Evolutionary conservation across 2,113 vertebrate species (phyloP).

Genomic region (Cephalophus harveyi): DNA sequence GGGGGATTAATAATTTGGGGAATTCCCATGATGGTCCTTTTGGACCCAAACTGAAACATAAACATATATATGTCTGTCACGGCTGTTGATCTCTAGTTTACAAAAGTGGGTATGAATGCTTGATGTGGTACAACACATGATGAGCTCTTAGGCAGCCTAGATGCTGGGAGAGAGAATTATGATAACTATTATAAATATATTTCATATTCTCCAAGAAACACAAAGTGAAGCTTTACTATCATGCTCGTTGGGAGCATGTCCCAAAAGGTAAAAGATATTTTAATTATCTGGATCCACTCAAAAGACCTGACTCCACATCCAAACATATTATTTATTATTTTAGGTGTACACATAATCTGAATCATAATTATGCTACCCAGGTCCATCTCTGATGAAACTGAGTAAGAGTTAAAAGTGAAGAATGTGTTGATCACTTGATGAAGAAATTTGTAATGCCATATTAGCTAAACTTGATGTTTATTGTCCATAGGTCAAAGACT

Average conservation of each 20-base stretch:
- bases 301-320: not conserved
- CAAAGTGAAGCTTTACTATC: not conserved
- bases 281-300: not conserved
- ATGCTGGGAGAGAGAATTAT: not conserved
- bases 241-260: not conserved
- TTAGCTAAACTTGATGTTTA: not conserved
- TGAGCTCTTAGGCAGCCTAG: not conserved
- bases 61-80: not conserved
- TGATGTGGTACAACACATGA: not conserved
- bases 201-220: not conserved
- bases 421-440: not conserved
- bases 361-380: not conserved
- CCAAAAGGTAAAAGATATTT: not conserved
- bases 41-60: not conserved
- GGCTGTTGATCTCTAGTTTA: not conserved
- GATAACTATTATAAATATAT: not conserved
- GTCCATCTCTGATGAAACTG: not conserved
- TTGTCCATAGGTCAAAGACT: not conserved
- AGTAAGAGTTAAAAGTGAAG: not conserved
- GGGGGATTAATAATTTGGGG: not conserved
- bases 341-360: not conserved
- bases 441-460: not conserved
- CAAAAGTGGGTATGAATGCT: not conserved
- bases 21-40: not conserved
- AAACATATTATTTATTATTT: not conserved